phyloP scores from a whole-genome alignment of 92 coral and sea anemone species.

The Zoanthus gigantus region DNA sequence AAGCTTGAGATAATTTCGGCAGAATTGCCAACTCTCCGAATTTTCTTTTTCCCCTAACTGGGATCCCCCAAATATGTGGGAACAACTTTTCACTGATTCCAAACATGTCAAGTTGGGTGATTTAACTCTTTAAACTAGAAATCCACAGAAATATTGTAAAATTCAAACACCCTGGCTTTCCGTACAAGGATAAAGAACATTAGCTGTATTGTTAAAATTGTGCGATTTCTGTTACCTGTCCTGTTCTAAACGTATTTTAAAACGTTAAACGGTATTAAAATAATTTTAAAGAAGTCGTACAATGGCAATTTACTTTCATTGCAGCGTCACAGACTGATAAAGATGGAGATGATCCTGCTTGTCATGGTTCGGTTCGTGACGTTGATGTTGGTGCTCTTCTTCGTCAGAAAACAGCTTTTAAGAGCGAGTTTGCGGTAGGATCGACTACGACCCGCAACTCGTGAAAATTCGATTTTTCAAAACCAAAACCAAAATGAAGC shows the following conservation, averaged over 20 bases:
- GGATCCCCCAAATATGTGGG: conserved; percentile 56
- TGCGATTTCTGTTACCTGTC: conserved; percentile 37
- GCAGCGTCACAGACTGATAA: conserved; percentile 39
- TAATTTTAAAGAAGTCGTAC: background rate
- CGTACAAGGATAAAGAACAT: conserved; percentile 46
- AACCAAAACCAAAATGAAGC: too few relatives aligned
- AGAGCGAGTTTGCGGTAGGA: too few relatives aligned
- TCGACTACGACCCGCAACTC: too few relatives aligned
- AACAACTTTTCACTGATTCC: conserved; percentile 50
- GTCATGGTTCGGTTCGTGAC: conserved; percentile 13
- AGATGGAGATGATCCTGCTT: conserved; percentile 6
- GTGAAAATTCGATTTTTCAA: too few relatives aligned
- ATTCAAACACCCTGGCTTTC: conserved; percentile 53
- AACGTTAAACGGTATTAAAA: conserved; percentile 13
- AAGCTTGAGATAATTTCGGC: conserved; percentile 59
- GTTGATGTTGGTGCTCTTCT: conserved; percentile 51
- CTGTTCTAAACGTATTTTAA: conserved; percentile 31
- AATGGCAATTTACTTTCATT: conserved; percentile 46
- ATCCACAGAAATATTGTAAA: conserved; percentile 38
- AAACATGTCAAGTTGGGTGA: conserved; percentile 58
- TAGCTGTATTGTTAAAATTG: conserved; percentile 43
- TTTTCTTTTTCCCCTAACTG: conserved; percentile 43
- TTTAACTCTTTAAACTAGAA: conserved; percentile 43
- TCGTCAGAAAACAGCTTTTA: conserved; percentile 31
- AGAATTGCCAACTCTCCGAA: conserved; percentile 40